Evolutionary conservation across 2,888 invertebrate genomes (phyloP), one percentile per base, ranked within the genome.

Genomic region (Synanthedon vespiformis): DNA sequence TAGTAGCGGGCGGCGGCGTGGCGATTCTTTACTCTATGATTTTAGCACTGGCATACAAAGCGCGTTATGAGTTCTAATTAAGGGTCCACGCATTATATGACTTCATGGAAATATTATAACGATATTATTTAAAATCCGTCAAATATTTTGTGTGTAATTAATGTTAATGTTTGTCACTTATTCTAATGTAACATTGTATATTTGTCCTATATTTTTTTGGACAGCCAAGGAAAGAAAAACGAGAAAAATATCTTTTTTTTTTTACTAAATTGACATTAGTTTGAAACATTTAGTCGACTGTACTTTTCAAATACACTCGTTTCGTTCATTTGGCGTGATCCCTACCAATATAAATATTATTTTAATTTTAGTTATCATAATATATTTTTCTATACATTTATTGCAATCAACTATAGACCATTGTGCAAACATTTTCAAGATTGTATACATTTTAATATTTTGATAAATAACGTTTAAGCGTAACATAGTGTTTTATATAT

Each of bases 401-500:
- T 68, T 61, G 65, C 63, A 34, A 57, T 54, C 59, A 59, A 55
- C 62, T 63, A 22, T 22, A 67, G 53, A 48, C 54, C 61, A 63
- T 67, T 67, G 70, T 72, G 72, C 70, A 68, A 66, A 49, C 56
- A 57, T 56, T 54, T 56, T 57, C 34, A 57, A 56, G 56, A 57
- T 58, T 57, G 56, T 63, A 65, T 57, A 57, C 60, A 61, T 58
- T 62, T 68, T 54, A 55, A 53, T 34, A 34, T 10, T 22, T 57
- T 56, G 57, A 55, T 57, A 65, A 18, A 48, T 44, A 22, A 48
- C 63, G 67, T 65, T 71, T 70, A 80, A 81, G 80, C 80, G 59
- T 73, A 77, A 76, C 74, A 60, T 64, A 63, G 63, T 65, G 77
- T 76, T 71, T 65, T 65, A 60, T 18, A 40, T 27, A 48, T 59